Evolutionary conservation across 2,888 invertebrate species (phyloP).

Genomic region (Trachelus iudaicus): DNA sequence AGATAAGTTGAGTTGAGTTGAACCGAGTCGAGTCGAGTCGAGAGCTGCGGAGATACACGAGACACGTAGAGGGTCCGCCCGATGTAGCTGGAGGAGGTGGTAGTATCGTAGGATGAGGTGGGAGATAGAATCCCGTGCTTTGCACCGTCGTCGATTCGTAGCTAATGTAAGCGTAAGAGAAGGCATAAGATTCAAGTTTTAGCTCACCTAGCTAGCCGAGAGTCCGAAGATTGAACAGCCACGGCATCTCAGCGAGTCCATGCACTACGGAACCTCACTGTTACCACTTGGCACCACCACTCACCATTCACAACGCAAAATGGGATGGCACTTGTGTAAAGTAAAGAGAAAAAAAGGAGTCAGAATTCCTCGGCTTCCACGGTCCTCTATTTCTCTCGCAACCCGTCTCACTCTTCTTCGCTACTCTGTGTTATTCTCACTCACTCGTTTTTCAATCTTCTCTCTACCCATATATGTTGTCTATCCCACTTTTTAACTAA

Average conservation of each 20-base stretch:
- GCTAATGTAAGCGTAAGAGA: background rate
- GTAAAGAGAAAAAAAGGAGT: background rate
- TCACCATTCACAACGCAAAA: constrained; percentile 44
- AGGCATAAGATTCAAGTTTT: constrained; percentile 2
- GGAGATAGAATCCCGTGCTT: background rate
- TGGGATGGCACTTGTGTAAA: background rate
- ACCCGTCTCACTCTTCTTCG: background rate
- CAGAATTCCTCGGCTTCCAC: background rate
- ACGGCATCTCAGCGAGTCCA: constrained; percentile 62
- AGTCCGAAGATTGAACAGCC: constrained; percentile 58
- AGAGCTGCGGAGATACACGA: constrained; percentile 2
- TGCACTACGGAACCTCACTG: constrained; percentile 50
- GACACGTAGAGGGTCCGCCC: background rate
- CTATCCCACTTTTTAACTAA: background rate
- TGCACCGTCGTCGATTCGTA: background rate
- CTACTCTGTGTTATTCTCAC: background rate
- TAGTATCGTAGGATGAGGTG: background rate
- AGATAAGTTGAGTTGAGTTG: background rate
- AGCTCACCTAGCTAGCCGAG: constrained; percentile 62
- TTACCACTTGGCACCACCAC: constrained; percentile 40
- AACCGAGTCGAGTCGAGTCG: background rate
- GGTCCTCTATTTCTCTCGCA: constrained; percentile 2
- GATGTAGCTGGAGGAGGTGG: background rate
- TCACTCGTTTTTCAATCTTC: background rate
- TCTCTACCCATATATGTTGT: background rate